phyloP scores from a whole-genome alignment of 2,888 invertebrate genomes.

The Ophion obscuratus region DNA sequence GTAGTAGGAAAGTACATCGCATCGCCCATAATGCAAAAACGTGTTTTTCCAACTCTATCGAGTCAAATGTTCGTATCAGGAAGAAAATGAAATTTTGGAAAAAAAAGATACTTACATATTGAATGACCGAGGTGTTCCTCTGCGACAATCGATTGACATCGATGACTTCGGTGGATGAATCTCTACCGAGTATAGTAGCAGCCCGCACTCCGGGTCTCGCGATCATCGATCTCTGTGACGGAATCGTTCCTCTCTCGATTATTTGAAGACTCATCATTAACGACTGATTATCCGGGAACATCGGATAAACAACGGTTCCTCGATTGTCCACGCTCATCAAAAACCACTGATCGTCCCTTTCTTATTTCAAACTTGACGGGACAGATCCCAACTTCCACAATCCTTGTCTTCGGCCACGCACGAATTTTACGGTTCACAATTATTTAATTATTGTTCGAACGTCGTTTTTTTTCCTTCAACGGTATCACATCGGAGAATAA shows the following conservation, averaged over 20 bases:
- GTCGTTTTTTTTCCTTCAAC: neutral
- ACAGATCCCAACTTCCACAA: neutral
- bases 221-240: conserved; percentile 23
- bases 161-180: conserved; percentile 75
- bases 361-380: neutral
- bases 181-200: conserved; percentile 67
- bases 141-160: conserved; percentile 74
- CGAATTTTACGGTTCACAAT: conserved; percentile 19
- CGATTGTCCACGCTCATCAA: conserved; percentile 67
- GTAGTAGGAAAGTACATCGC: too few species aligned
- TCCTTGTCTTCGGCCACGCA: neutral
- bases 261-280: conserved; percentile 71
- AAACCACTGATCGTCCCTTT: conserved; percentile 11
- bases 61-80: conserved; percentile 18
- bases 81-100: conserved; percentile 44
- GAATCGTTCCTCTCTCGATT: conserved; percentile 63
- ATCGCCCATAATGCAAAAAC: too few species aligned
- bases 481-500: neutral
- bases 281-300: conserved; percentile 66
- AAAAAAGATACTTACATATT: conserved; percentile 73
- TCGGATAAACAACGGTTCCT: conserved; percentile 70
- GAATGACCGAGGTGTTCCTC: conserved; percentile 68
- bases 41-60: too few species aligned
- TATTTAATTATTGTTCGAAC: neutral
- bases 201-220: conserved; percentile 73